phyloP scores from a whole-genome alignment of 2,113 vertebrate species.

The Lutjanus erythropterus region DNA sequence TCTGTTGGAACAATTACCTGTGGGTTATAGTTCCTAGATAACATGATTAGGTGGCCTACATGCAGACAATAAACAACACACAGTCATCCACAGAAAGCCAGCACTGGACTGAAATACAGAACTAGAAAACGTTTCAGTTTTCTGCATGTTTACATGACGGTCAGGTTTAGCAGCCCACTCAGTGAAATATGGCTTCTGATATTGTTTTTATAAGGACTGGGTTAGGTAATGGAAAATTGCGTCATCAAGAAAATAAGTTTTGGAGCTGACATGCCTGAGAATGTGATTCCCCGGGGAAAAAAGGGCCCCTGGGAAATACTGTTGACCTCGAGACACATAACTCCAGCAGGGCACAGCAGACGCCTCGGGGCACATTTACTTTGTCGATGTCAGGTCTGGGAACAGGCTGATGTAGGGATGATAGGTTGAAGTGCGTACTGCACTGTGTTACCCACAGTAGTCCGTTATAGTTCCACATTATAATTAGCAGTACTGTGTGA shows the following conservation, averaged over 20 bases:
- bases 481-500: constrained; percentile 33
- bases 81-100: neutral
- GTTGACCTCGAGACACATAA: constrained; percentile 58
- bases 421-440: constrained; percentile 12
- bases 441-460: neutral
- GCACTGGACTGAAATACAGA: neutral
- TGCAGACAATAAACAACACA: constrained; percentile 26
- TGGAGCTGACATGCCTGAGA: constrained; percentile 71
- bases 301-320: constrained; percentile 67
- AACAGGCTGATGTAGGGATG: constrained; percentile 37
- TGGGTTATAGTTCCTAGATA: constrained; percentile 27
- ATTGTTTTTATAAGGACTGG: constrained; percentile 36
- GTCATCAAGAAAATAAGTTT: constrained; percentile 43
- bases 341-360: constrained; percentile 54
- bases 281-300: constrained; percentile 55
- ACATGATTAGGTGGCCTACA: constrained; percentile 36
- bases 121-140: neutral
- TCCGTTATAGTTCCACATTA: neutral
- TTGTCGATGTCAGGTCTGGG: constrained; percentile 71
- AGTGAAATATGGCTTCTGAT: constrained; percentile 42
- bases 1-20: constrained; percentile 29
- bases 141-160: constrained; percentile 18
- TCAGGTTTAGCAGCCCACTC: constrained; percentile 9
- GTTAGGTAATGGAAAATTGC: constrained; percentile 65
- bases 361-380: constrained; percentile 54